Percentiles rank a stretch among this genome's conserved stretches.
Conservation (phyloP, 2,888 invertebrate species). For the Exephanes ischioxanthus region DNA sequence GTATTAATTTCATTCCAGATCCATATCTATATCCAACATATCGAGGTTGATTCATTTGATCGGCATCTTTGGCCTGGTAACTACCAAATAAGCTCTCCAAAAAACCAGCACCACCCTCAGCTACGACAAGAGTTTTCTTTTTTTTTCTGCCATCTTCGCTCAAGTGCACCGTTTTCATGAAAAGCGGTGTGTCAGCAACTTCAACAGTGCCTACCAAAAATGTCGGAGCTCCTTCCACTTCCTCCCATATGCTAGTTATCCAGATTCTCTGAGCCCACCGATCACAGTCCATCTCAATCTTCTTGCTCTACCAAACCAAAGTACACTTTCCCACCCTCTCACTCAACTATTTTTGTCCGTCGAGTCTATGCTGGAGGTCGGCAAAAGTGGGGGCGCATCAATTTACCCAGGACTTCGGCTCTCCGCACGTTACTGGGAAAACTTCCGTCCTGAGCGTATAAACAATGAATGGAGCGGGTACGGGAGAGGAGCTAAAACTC, state of each 20-base stretch:
- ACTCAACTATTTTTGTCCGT: slow-evolving; percentile 18
- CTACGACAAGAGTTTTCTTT: not conserved
- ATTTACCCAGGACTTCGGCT: slow-evolving; percentile 43
- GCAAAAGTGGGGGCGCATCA: slow-evolving; percentile 45
- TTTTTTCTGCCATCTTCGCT: not conserved
- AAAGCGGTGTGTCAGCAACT: not conserved
- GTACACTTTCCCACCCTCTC: not conserved
- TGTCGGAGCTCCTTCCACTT: not conserved
- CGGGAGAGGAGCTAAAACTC: slow-evolving; percentile 3
- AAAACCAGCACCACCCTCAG: not conserved
- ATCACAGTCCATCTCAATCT: not conserved
- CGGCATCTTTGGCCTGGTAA: not conserved
- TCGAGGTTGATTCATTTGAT: not conserved
- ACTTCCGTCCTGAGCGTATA: slow-evolving; percentile 47
- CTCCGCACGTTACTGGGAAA: slow-evolving; percentile 15
- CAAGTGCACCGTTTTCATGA: not conserved
- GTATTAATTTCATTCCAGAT: too few species aligned
- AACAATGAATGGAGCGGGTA: slow-evolving; percentile 46
- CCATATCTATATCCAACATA: too few species aligned
- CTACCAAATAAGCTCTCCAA: not conserved
- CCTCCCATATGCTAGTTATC: not conserved
- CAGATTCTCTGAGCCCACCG: not conserved
- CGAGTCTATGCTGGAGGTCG: not conserved
- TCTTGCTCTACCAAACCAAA: not conserved
- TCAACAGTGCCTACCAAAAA: not conserved